These are phyloP conservation scores for Hyperoodon ampullatus DNA, from an alignment of 2,113 vertebrate species.

Conservation along the genomic window DNA sequence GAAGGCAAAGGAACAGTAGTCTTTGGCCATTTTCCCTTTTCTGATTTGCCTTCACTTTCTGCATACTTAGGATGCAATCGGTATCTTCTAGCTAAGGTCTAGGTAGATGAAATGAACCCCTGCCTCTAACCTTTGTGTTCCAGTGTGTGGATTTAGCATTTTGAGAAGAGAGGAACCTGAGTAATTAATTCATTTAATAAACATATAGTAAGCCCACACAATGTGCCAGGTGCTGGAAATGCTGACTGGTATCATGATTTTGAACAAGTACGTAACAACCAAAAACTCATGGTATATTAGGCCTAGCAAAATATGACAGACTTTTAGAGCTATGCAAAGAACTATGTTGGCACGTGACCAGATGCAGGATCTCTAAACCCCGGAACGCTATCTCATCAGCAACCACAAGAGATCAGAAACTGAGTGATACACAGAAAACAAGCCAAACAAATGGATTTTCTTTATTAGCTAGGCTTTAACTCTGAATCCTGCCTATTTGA, in stretches of 20 bases:
- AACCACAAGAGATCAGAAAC: not conserved
- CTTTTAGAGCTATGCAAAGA: not conserved
- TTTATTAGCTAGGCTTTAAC: not conserved
- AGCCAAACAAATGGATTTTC: not conserved
- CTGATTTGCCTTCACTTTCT: not conserved
- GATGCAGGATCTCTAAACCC: not conserved
- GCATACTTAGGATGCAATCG: not conserved
- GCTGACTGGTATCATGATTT: not conserved
- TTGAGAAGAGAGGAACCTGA: not conserved
- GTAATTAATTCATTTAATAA: not conserved
- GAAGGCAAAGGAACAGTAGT: not conserved
- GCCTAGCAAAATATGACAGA: not conserved
- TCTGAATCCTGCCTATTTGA: not conserved
- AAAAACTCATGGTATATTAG: not conserved
- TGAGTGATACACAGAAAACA: not conserved
- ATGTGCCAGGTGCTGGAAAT: not conserved
- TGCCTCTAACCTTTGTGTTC: not conserved
- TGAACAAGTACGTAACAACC: not conserved
- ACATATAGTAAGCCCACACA: not conserved
- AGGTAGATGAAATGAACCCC: not conserved
- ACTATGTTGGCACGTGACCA: not conserved
- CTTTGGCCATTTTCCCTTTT: not conserved
- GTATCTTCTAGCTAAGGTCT: not conserved
- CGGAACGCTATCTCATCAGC: not conserved
- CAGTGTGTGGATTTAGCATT: not conserved